A percentile compares a stretch with the other conserved stretches of the same genome.
Evolutionary conservation across 2,888 invertebrate genomes (phyloP).

Genomic region (Agelastica alni): DNA sequence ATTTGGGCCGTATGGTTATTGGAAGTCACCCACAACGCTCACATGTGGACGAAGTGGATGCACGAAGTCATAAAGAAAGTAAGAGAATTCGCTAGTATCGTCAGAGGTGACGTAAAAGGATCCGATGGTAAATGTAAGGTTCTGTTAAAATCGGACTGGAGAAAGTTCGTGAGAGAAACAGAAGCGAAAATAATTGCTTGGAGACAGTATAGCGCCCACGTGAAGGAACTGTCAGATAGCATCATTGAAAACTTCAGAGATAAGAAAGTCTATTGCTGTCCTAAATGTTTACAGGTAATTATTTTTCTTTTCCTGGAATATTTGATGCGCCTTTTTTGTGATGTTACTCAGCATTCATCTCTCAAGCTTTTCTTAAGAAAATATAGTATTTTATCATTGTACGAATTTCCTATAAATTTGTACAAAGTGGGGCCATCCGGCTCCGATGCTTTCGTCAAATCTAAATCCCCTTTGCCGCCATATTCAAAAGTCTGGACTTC

Average conservation of each 20-base stretch:
- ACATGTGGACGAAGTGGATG: slow-evolving; percentile 53
- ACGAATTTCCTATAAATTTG: too few species aligned
- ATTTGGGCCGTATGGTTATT: slow-evolving; percentile 52
- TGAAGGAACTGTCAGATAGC: slow-evolving; percentile 48
- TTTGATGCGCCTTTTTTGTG: too few species aligned
- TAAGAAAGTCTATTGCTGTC: slow-evolving; percentile 50
- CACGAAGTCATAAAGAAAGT: slow-evolving; percentile 47
- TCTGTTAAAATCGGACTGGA: slow-evolving; percentile 47
- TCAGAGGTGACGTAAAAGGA: slow-evolving; percentile 44
- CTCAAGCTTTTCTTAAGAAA: too few species aligned
- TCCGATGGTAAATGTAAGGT: slow-evolving; percentile 40
- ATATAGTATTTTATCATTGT: too few species aligned
- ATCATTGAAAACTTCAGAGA: slow-evolving; percentile 48
- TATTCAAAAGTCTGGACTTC: too few species aligned
- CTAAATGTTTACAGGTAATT: slow-evolving; percentile 48
- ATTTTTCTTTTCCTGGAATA: too few species aligned
- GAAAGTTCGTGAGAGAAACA: slow-evolving; percentile 45
- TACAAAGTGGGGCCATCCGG: too few species aligned
- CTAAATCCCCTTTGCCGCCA: too few species aligned
- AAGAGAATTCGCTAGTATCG: slow-evolving; percentile 45
- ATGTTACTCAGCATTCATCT: too few species aligned
- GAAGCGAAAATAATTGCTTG: slow-evolving; percentile 48
- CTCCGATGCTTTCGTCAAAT: too few species aligned
- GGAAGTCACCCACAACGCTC: slow-evolving; percentile 52
- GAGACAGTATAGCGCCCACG: slow-evolving; percentile 50